Evolutionary conservation across 1,140 invertebrate genomes (phyloP), one percentile per base, ranked within the genome.

Genomic region (Drosophila subobscura): DNA sequence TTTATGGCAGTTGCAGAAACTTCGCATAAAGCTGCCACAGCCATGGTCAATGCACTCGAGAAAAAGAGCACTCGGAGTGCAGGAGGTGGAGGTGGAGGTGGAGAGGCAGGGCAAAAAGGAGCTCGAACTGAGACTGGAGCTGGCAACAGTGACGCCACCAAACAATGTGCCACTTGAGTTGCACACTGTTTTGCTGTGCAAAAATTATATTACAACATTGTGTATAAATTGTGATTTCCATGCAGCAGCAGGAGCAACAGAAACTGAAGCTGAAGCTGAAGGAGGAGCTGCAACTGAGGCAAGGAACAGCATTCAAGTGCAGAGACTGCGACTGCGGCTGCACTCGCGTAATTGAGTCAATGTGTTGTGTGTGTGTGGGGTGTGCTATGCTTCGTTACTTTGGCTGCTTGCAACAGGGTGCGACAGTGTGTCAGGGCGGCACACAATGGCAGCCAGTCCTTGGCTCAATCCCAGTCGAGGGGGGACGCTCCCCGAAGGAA

Each of bases 181-280:
- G 80, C 80, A 67, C 73, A 72, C 72, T 84, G 80, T 84, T 80
- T 71, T 63, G 68, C 76, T 85, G 79, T 59, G 77, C 65, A 85
- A 84, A 85, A 85, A 86, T 85, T 85, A 86, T 85, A 81, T 85
- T 85, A 81, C 81, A 86, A 85, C 81, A 85, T 86, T 86, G 83
- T 86, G 78, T 80, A 85, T 85, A 86, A 86, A 85, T 80, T 85
- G 73, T 77, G 77, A 85, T 86, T 86, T 85, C 73, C 81, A 77
- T 76, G 80, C 63, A 47, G 41, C 20, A 66, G 42, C 50, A 67
- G 37, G 14, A 47, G 14, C 12, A 27, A 14, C 16, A 27, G 40
- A 61, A 27, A 33, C 67, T 77, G 60, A 74, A 81, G 73, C 45
- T 20, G 16, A 20, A 20, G 16, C 16, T 20, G 16, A 20, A 70